Evolutionary conservation across 2,888 invertebrate genomes (phyloP).

Genomic region (Limnephilus auricula): DNA sequence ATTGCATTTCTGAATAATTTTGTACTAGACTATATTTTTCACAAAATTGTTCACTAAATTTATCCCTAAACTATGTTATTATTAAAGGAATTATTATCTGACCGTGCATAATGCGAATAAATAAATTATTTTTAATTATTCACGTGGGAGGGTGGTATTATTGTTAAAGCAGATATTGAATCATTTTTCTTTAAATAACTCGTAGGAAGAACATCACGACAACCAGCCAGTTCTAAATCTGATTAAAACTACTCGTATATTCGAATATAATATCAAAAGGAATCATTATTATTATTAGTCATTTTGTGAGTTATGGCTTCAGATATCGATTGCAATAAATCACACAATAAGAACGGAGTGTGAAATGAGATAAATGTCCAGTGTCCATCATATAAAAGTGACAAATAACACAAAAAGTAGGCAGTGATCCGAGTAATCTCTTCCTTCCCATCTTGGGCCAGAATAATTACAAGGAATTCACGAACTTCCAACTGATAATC

Average conservation of each 20-base stretch:
- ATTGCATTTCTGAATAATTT: too few species aligned
- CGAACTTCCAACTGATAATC: slow-evolving; percentile 27
- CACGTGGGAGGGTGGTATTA: not conserved
- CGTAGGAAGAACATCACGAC: not conserved
- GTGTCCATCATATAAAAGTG: not conserved
- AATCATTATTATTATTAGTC: not conserved
- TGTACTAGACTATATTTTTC: too few species aligned
- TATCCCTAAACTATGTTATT: too few species aligned
- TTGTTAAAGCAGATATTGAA: not conserved
- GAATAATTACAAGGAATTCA: slow-evolving; percentile 3
- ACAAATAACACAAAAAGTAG: not conserved
- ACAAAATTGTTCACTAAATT: too few species aligned
- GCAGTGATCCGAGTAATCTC: not conserved
- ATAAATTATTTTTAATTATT: not conserved
- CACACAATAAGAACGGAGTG: not conserved
- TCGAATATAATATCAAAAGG: not conserved
- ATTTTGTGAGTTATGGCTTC: not conserved
- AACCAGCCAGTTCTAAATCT: not conserved
- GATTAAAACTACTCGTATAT: not conserved
- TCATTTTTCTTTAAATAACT: not conserved
- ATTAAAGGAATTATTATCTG: too few species aligned
- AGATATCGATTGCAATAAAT: not conserved
- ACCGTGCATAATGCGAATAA: too few species aligned
- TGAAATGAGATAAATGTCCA: not conserved
- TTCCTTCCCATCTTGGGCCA: not conserved